Evolutionary conservation across 2,797 vertebrate species (phyloP), one percentile per base, ranked within the genome.

Genomic region (Sebastes itinus): DNA sequence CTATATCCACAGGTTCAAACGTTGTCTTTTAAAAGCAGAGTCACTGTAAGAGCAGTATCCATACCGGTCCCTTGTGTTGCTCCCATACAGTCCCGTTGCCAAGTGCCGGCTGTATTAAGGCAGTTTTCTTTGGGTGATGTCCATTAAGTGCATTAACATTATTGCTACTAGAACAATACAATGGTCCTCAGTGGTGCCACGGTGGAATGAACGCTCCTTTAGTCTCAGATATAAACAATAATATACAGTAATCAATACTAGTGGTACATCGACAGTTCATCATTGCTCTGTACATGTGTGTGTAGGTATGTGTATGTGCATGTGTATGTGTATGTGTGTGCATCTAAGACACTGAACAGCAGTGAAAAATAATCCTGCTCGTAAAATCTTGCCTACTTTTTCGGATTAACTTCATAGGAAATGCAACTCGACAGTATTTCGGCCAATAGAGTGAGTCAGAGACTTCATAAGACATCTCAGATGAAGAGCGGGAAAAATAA

Each of bases 231-330:
- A 89, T 81, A 83, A 90, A 91, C 90, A 90, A 77, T 77, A 85
- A 90, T 78, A 90, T 83, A 92, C 85, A 92, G 88, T 87, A 89
- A 85, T 90, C 87, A 92, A 92, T 91, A 93, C 89, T 88, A 92
- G 91, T 93, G 92, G 92, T 93, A 92, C 73, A 78, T 87, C 56
- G 46, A 87, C 23, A 83, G 84, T 79, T 88, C 49, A 28, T 83
- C 72, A 65, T 83, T 67, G 69, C 63, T 86, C 56, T 87, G 80
- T 82, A 78, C 33, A 32, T 75, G 59, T 79, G 58, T 90, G 75
- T 89, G 71, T 73, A 8, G 18, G 73, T 72, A 56, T 49, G 62
- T 81, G 22, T 81, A 23, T 76, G 65, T 81, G 22, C 79, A n/a
- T 77, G 28, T 66, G 54, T 71, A n/a, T 77, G 28, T 66, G 54